Evolutionary conservation across 30 jellyfish, hydroid and myxozoan species (phyloP), one percentile per base, ranked within the genome.

Genomic region (Chironex yamaguchii): DNA sequence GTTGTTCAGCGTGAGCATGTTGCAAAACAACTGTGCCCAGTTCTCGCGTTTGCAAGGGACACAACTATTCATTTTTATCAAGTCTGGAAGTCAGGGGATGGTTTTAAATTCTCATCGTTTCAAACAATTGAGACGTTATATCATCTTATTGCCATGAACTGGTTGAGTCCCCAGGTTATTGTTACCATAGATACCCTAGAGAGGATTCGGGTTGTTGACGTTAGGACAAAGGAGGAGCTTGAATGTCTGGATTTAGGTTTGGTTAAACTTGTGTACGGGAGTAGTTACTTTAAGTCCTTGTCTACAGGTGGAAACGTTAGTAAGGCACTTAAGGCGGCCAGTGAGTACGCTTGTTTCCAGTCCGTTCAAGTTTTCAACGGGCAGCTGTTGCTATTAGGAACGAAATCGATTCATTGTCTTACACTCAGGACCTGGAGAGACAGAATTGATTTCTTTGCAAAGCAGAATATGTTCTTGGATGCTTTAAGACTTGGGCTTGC

Each of bases 281-380:
- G 99, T 73, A 95, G 99, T 73, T 95, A 89, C 74, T 95, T 95
- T 88, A 89, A 91, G 73, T 95, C 99, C 17, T 58, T 95, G 25
- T 78, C 99, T 27, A 95, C 99, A 21, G 99, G 99, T 2, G 99
- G 99, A 3, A 95, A 95, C 63, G 99, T 95, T 3, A 95, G 99
- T 79, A 79, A 66, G 51, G 99, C 99, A 0, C 63, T 95, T 26
- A 95, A 86, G 63, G 96, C 97, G 20, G 99, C 99, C 31, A 90
- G 99, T 76, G 97, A 80, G 48, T 84, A 87, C 52, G 99, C 96
- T 9, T 95, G 99, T 42, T 95, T 88, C 76, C 99, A 95, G 35
- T 95, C 99, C 14, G 97, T 80, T 28, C 99, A 89, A 76, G 97
- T 89, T 1, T 95, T 83, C 74, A 95, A 90, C 36, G 97, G 99